These are phyloP conservation scores for Tragelaphus imberbis DNA, from an alignment of 2,113 vertebrate species.

Conservation along the genomic window DNA sequence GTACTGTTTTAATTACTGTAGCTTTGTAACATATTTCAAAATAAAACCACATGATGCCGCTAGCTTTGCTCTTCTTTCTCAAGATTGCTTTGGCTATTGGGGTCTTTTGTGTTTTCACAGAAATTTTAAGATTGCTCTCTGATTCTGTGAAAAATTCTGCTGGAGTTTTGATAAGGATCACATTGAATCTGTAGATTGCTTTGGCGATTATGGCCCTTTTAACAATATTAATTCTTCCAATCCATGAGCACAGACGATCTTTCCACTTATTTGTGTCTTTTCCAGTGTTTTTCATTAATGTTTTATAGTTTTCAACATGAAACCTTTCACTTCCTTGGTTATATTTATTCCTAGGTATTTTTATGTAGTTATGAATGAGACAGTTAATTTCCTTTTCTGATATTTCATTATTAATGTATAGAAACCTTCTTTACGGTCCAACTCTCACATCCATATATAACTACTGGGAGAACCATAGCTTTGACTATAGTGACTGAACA, in stretches of 20 bases:
- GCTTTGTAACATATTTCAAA: neutral
- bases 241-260: neutral
- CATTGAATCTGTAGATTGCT: neutral
- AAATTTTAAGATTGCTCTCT: neutral
- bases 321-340: neutral
- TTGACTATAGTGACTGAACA: neutral
- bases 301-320: neutral
- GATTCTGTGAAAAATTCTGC: neutral
- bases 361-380: neutral
- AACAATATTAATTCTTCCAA: neutral
- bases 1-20: neutral
- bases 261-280: neutral
- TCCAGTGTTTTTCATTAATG: neutral
- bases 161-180: neutral
- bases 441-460: neutral
- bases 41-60: neutral
- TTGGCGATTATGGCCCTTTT: neutral
- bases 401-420: neutral
- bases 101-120: neutral
- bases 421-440: neutral
- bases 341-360: neutral
- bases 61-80: neutral
- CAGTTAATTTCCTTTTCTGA: neutral
- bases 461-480: neutral
- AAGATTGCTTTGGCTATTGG: neutral